Evolutionary conservation across 2,113 vertebrate species (phyloP).

Genomic region (Pomatostomus ruficeps): DNA sequence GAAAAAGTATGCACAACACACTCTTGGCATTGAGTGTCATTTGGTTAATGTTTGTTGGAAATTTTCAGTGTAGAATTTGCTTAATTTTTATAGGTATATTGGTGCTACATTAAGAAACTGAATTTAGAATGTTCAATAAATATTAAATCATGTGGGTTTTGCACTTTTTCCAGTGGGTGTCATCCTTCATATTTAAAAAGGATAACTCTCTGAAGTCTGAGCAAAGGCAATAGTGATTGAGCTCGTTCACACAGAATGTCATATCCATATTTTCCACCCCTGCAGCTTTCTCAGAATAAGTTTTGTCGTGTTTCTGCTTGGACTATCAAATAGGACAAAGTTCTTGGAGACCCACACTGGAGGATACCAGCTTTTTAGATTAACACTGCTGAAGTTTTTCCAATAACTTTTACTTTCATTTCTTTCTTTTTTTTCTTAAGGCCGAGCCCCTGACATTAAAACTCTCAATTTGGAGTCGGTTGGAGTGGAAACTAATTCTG

Average conservation of each 20-base stretch:
- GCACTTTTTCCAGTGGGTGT: background rate
- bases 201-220: background rate
- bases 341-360: background rate
- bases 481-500: constrained; percentile 75
- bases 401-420: background rate
- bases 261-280: background rate
- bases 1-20: background rate
- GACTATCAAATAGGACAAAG: background rate
- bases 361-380: background rate
- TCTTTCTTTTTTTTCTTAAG: constrained; percentile 53
- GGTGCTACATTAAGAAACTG: background rate
- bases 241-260: background rate
- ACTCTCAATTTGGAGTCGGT: constrained; percentile 77
- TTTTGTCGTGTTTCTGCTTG: background rate
- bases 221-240: background rate
- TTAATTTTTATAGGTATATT: background rate
- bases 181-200: background rate
- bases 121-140: background rate
- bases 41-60: background rate
- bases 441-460: constrained; percentile 81
- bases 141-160: background rate
- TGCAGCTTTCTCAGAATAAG: background rate
- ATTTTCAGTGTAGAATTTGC: background rate
- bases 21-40: background rate
- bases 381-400: background rate